Percentiles rank a stretch among this genome's conserved stretches.
Conservation (phyloP, 30 jellyfish, hydroid and myxozoan genomes). For the Nemopilema nomurai region DNA sequence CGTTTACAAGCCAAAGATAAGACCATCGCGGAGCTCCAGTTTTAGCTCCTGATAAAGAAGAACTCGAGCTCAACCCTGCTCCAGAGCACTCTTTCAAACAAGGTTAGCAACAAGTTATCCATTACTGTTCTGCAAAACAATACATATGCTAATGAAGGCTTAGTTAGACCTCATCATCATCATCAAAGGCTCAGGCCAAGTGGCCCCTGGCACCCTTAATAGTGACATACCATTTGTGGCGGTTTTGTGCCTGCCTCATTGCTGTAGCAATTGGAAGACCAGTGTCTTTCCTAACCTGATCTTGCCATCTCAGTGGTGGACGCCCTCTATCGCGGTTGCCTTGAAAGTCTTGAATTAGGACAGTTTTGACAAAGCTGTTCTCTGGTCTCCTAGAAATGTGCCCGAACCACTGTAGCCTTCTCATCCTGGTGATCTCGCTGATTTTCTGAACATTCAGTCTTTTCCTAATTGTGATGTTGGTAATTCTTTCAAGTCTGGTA, state of each 20-base stretch:
- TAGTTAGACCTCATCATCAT: background rate
- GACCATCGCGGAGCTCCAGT: background rate
- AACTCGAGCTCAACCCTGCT: background rate
- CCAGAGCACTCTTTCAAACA: background rate
- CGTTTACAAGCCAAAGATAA: background rate
- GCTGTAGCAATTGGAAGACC: background rate
- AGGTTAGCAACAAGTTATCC: background rate
- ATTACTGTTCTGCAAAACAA: no score
- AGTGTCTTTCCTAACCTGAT: conserved; percentile 3
- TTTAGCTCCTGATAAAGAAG: background rate
- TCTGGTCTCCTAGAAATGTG: conserved; percentile 1
- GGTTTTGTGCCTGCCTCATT: background rate
- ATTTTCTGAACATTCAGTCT: background rate
- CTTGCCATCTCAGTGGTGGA: conserved; percentile 8
- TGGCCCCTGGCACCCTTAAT: background rate
- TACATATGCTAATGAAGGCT: no score
- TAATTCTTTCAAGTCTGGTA: conserved; percentile 2
- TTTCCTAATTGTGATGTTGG: background rate
- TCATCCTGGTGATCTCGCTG: background rate
- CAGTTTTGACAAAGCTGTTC: background rate
- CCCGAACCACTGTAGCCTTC: conserved; percentile 38
- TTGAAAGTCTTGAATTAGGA: background rate
- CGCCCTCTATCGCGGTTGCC: background rate
- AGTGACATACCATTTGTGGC: background rate
- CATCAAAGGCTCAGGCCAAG: background rate